Conservation (phyloP, 2,888 invertebrate genomes). For the Limulus polyphemus region DNA sequence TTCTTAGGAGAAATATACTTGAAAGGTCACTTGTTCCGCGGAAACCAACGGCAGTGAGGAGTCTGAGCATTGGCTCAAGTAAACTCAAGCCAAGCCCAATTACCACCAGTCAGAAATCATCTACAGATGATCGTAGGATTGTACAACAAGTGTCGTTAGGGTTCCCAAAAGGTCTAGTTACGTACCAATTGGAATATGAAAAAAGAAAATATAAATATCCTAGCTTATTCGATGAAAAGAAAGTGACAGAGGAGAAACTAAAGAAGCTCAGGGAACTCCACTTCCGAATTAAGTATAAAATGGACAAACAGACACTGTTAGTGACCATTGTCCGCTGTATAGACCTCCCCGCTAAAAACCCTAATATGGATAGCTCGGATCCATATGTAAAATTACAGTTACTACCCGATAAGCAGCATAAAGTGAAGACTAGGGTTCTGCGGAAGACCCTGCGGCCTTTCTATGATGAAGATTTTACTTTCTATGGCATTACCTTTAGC, state of each 20-base stretch:
- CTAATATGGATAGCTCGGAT: conserved; percentile 68
- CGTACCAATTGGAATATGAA: conserved; percentile 46
- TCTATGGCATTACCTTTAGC: conserved; percentile 79
- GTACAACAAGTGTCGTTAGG: neutral
- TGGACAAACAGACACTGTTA: conserved; percentile 73
- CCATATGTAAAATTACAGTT: conserved; percentile 97
- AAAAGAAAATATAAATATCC: conserved; percentile 33
- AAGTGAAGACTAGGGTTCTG: conserved; percentile 90
- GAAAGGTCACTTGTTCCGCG: conserved; percentile 21
- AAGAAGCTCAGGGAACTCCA: conserved; percentile 72
- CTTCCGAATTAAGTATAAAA: conserved; percentile 62
- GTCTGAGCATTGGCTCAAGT: conserved; percentile 56
- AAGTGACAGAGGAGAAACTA: conserved; percentile 40
- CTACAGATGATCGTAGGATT: neutral
- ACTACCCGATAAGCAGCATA: conserved; percentile 92
- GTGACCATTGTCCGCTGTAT: conserved; percentile 84
- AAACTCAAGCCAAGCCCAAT: conserved; percentile 78
- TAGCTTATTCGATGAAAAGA: conserved; percentile 38
- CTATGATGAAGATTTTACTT: conserved; percentile 98
- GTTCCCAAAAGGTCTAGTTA: conserved; percentile 30
- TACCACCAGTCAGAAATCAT: conserved; percentile 46
- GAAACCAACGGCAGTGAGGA: conserved; percentile 63
- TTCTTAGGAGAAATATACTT: conserved; percentile 16
- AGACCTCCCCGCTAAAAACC: conserved; percentile 72
- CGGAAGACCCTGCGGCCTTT: conserved; percentile 91